phyloP scores from a whole-genome alignment of 2,113 vertebrate genomes.

The Phalacrocorax brasilianus region DNA sequence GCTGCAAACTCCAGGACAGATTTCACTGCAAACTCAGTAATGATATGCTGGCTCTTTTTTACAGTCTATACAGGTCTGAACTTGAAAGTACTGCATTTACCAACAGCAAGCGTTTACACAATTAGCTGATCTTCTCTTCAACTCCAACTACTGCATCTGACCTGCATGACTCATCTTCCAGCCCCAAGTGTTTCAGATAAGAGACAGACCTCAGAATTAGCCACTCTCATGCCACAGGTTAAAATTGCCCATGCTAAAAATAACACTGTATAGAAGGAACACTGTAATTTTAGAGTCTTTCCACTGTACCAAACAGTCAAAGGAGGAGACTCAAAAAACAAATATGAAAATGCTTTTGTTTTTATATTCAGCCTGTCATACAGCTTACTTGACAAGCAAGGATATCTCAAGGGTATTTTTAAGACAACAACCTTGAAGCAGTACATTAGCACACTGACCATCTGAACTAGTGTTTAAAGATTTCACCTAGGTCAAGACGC shows the following conservation, averaged over 20 bases:
- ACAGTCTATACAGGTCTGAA: conserved; percentile 8
- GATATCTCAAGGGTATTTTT: not conserved
- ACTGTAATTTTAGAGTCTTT: not conserved
- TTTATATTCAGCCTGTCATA: not conserved
- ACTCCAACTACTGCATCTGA: not conserved
- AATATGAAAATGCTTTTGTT: not conserved
- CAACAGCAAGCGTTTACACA: not conserved
- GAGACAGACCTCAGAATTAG: not conserved
- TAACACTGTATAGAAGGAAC: not conserved
- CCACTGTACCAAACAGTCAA: not conserved
- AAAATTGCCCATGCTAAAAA: conserved; percentile 12
- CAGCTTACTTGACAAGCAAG: not conserved
- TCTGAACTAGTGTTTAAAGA: not conserved
- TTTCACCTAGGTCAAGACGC: not conserved
- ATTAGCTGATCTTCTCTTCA: conserved; percentile 1
- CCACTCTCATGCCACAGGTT: not conserved
- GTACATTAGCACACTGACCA: not conserved
- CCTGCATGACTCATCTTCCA: not conserved
- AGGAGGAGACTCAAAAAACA: not conserved
- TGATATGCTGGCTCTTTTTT: not conserved
- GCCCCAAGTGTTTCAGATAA: not conserved
- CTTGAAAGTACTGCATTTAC: not conserved
- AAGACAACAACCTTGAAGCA: not conserved
- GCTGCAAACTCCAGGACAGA: not conserved
- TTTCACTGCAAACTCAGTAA: not conserved